Evolutionary conservation across 2,797 vertebrate genomes (phyloP).

Genomic region (Cyclopterus lumpus): DNA sequence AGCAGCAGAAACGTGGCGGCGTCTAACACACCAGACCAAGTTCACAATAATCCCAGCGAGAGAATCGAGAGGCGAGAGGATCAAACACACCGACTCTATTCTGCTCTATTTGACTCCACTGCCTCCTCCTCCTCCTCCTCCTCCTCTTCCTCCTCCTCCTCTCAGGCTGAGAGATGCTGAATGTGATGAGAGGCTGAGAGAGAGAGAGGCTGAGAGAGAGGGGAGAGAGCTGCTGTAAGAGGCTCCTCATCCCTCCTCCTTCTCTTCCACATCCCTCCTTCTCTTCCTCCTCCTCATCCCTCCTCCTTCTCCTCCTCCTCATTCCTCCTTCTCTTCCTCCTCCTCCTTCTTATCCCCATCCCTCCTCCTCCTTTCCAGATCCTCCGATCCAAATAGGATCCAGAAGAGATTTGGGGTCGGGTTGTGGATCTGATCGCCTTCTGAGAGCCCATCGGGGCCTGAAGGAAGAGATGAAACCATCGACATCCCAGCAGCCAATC

Average conservation of each 20-base stretch:
- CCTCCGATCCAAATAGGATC: neutral
- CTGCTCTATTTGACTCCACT: constrained; percentile 41
- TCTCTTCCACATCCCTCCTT: constrained; percentile 26
- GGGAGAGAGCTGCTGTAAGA: constrained; percentile 52
- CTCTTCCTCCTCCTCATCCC: constrained; percentile 19
- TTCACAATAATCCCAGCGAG: constrained; percentile 19
- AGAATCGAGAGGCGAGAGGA: neutral
- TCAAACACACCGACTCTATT: neutral
- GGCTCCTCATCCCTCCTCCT: constrained; percentile 68
- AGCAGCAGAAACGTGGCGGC: neutral
- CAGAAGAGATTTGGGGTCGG: no score
- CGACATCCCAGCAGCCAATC: no score
- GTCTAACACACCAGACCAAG: neutral
- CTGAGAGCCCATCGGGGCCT: no score
- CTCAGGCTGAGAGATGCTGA: constrained; percentile 50
- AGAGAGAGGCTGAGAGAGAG: no score
- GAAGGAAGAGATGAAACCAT: no score
- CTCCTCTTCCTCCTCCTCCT: constrained; percentile 55
- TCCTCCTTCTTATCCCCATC: no score
- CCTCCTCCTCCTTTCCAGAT: no score
- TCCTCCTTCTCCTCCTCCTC: no score
- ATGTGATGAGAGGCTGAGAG: constrained; percentile 36
- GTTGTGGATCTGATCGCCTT: no score
- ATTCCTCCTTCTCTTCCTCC: no score
- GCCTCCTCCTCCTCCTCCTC: constrained; percentile 18